Conservation (phyloP, 2,888 invertebrate genomes). For the Leucania comma region DNA sequence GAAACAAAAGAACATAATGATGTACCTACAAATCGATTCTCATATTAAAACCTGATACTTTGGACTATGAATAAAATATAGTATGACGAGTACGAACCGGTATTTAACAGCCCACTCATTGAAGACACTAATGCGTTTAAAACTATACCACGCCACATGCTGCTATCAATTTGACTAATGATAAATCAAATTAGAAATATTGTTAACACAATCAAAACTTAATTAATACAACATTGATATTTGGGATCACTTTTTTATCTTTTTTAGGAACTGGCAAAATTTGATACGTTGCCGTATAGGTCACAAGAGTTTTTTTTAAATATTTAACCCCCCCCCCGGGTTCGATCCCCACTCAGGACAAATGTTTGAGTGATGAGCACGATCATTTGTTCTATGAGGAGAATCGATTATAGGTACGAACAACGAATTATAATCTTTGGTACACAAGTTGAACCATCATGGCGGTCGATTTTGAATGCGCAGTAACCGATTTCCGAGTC, state of each 20-base stretch:
- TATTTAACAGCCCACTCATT: neutral
- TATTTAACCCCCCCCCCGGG: too few species aligned
- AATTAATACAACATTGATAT: neutral
- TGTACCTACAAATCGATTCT: too few species aligned
- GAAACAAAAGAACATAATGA: too few species aligned
- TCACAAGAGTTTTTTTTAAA: neutral
- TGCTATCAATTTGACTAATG: neutral
- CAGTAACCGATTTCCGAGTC: too few species aligned
- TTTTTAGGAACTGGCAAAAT: too few species aligned
- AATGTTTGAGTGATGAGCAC: too few species aligned
- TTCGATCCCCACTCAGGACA: too few species aligned
- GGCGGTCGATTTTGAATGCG: too few species aligned
- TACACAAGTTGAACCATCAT: too few species aligned
- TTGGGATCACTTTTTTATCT: constrained; percentile 11
- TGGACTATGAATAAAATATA: neutral
- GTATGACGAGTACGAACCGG: neutral
- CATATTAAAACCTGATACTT: neutral
- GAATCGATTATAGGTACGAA: too few species aligned
- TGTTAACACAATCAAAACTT: neutral
- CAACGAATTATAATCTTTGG: too few species aligned
- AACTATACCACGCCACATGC: neutral
- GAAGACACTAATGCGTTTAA: neutral
- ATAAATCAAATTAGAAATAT: neutral
- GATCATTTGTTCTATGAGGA: too few species aligned
- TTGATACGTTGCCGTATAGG: neutral